Percentiles rank a stretch among this genome's conserved stretches.
phyloP scores from a whole-genome alignment of 2,888 invertebrate genomes.

The Leptinotarsa rubiginosa region DNA sequence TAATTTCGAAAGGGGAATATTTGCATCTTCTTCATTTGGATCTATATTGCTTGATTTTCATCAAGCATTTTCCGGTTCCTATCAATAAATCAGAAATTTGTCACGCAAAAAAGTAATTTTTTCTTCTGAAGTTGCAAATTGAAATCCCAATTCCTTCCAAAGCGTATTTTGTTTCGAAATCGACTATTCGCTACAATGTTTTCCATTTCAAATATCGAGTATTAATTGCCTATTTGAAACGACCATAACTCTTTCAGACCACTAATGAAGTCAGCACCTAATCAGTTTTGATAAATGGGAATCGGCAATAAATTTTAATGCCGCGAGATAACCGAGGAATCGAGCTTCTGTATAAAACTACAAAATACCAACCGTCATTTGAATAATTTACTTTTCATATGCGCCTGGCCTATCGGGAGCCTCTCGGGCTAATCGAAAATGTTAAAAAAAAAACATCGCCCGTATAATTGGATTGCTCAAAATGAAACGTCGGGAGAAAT shows the following conservation, averaged over 20 bases:
- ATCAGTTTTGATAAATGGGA: constrained; percentile 13
- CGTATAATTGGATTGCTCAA: constrained; percentile 48
- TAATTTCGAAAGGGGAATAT: no score
- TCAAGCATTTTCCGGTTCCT: no score
- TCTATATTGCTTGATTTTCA: no score
- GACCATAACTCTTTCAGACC: background rate
- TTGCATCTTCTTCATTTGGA: no score
- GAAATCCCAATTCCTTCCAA: background rate
- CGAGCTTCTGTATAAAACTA: background rate
- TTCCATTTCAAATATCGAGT: background rate
- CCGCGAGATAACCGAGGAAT: constrained; percentile 1
- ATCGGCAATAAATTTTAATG: constrained; percentile 21
- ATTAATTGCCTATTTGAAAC: constrained; percentile 14
- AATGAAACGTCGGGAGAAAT: constrained; percentile 54
- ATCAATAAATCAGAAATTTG: no score
- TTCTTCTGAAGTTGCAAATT: no score
- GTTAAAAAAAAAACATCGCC: constrained; percentile 29
- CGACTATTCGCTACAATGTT: background rate
- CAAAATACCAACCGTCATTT: constrained; percentile 19
- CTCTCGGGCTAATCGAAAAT: constrained; percentile 34
- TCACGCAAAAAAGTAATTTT: no score
- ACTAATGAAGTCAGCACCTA: constrained; percentile 15
- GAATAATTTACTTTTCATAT: constrained; percentile 31
- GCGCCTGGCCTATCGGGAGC: constrained; percentile 21
- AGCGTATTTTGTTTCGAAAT: background rate